These are phyloP conservation scores for Caenorhabditis auriculariae DNA, from an alignment of 2,888 invertebrate genomes.

Conservation along the genomic window DNA sequence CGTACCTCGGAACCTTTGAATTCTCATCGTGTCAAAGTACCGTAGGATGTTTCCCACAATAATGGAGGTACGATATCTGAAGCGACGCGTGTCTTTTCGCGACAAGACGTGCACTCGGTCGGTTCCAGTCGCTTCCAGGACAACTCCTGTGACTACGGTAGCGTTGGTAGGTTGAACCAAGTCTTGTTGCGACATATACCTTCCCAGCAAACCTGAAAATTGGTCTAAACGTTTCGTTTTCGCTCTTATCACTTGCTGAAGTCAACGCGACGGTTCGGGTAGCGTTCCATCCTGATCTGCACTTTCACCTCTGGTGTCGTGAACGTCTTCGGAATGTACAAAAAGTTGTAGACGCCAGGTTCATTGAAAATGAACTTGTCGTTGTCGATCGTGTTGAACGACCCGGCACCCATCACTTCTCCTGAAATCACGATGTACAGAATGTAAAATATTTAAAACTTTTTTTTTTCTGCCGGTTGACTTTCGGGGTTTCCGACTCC, in stretches of 20 bases:
- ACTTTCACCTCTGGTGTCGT: slow-evolving; percentile 58
- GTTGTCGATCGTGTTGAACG: slow-evolving; percentile 88
- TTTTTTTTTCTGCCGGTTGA: not conserved
- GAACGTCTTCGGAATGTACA: slow-evolving; percentile 64
- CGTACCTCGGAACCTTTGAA: slow-evolving; percentile 58
- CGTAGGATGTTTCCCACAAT: slow-evolving; percentile 60
- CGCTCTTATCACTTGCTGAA: slow-evolving; percentile 41
- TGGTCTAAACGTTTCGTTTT: not conserved
- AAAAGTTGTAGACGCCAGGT: slow-evolving; percentile 85
- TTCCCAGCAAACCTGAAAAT: slow-evolving; percentile 53
- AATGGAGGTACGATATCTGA: slow-evolving; percentile 52
- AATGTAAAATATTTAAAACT: not conserved
- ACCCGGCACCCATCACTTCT: slow-evolving; percentile 88
- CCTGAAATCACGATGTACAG: slow-evolving; percentile 69
- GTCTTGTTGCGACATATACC: slow-evolving; percentile 55
- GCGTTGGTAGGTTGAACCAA: slow-evolving; percentile 61
- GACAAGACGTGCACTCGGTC: slow-evolving; percentile 50
- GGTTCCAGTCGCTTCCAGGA: slow-evolving; percentile 58
- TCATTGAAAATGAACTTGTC: slow-evolving; percentile 90
- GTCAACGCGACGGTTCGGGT: slow-evolving; percentile 60
- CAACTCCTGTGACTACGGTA: slow-evolving; percentile 61
- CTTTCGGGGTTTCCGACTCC: not conserved
- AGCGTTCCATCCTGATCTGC: slow-evolving; percentile 59
- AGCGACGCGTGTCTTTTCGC: slow-evolving; percentile 50
- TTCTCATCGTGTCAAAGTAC: slow-evolving; percentile 61